Evolutionary conservation across 23 tunicate genomes (phyloP).

Genomic region (Botrylloides violaceus): DNA sequence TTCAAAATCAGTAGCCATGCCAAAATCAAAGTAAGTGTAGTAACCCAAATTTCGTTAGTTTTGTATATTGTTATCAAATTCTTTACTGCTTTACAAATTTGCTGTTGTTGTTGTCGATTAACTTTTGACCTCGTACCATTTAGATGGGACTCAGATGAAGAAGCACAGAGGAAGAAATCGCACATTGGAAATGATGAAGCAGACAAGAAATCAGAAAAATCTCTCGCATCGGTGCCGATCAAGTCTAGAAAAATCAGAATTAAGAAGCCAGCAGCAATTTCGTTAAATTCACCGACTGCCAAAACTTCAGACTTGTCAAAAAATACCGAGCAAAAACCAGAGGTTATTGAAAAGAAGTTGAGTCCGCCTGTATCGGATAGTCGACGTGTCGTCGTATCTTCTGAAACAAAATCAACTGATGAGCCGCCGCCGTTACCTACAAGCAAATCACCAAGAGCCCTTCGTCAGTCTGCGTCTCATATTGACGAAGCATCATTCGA

Average conservation of each 20-base stretch:
- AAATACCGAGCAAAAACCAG: background rate
- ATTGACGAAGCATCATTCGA: conserved; percentile 20
- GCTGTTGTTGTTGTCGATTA: no score
- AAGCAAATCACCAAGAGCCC: background rate
- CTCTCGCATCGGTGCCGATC: background rate
- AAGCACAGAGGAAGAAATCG: background rate
- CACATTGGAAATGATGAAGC: background rate
- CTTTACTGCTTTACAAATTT: no score
- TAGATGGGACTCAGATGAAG: conserved; percentile 30
- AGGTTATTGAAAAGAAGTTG: background rate
- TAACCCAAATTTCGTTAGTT: no score
- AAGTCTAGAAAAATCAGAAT: conserved; percentile 15
- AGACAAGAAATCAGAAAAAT: background rate
- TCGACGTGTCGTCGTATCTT: conserved; percentile 20
- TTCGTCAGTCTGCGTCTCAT: conserved; percentile 13
- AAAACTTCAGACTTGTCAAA: background rate
- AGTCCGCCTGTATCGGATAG: conserved; percentile 7
- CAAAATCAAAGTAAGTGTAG: no score
- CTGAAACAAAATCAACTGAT: background rate
- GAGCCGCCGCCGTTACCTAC: background rate
- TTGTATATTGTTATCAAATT: no score
- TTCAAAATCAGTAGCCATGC: no score
- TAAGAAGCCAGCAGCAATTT: conserved; percentile 6
- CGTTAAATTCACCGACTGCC: no score
- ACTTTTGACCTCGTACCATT: background rate